Evolutionary conservation across 92 coral and sea anemone species (phyloP).

Genomic region (Epizoanthus stellaris): DNA sequence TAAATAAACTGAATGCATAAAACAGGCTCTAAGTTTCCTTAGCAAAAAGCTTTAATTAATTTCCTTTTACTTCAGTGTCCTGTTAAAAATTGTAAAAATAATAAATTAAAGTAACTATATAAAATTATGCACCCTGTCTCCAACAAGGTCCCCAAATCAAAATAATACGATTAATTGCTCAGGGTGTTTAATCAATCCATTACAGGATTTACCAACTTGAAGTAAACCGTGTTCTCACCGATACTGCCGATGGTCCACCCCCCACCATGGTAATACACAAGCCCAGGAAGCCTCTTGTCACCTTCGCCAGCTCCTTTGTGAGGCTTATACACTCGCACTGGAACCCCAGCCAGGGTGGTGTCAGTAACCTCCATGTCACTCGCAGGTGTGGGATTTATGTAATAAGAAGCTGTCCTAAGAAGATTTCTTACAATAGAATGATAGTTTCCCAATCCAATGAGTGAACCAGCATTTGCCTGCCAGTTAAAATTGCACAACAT

Average conservation of each 20-base stretch:
- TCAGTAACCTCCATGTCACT: constrained; percentile 18
- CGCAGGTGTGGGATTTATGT: background rate
- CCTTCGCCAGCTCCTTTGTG: background rate
- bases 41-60: too few relatives aligned
- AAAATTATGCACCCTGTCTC: too few relatives aligned
- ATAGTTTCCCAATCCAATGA: background rate
- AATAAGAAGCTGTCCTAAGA: background rate
- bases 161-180: too few relatives aligned
- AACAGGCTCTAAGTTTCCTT: too few relatives aligned
- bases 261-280: constrained; percentile 44
- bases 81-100: background rate
- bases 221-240: constrained; percentile 4
- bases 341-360: constrained; percentile 15
- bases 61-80: too few relatives aligned
- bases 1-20: too few relatives aligned
- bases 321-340: constrained; percentile 34
- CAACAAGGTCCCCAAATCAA: too few relatives aligned
- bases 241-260: constrained; percentile 21
- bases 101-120: too few relatives aligned
- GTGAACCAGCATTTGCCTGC: constrained; percentile 8
- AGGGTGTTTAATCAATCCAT: too few relatives aligned
- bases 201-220: too few relatives aligned
- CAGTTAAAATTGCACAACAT: background rate
- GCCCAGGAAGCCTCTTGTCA: background rate
- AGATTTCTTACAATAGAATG: background rate